Base-by-base conservation (phyloP, 2,113 vertebrate species). In the Amblyornis subalaris region DNA sequence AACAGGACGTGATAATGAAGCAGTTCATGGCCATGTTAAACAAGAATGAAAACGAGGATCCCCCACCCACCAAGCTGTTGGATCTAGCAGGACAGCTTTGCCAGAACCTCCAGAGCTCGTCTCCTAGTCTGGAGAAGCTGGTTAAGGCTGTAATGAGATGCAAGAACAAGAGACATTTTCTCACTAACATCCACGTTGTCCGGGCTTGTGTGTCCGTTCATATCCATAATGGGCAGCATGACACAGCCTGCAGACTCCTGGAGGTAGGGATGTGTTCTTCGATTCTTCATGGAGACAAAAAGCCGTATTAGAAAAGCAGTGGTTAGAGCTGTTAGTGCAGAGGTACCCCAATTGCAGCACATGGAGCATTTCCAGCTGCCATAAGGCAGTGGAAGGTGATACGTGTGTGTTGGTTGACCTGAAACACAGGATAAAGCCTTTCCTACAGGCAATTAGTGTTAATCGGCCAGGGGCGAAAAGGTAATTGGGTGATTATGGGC, bases 21-120 rank as follows among this genome's bases (percentile, higher is more conserved):
- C 44, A 29, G n/a, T 97, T 98, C 76, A 89, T 97, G 95, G 94
- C 57, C 60, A 87, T 96, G 94, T 90, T 98, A 79, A 84, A 66
- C 55, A 89, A 51, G 65, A 92, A 69, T 42, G 95, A 93, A 67
- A 75, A 13, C 7, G 53, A 76, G 53, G 88, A 60, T 31, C 80
- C 69, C 7, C 83, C 94, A 7, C 89, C 79, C 1, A 12, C 77
- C 75, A 42, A 92, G 77, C 72, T 97, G 88, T 76, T 96, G 91
- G 66, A 90, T 20, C 44, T 95, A 1, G 89, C 96, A 4, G 96
- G 55, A 67, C 65, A 72, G 67, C 95, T 97, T 72, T 97, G 96
- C 77, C 81, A 1, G 17, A 74, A 94, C 45, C 65, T 97, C 12
- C 91, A 74, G 83, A 48, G 77, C 23, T 86, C 80, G 0, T 45